Conservation (phyloP, 2,888 invertebrate genomes). For the Troides aeacus region DNA sequence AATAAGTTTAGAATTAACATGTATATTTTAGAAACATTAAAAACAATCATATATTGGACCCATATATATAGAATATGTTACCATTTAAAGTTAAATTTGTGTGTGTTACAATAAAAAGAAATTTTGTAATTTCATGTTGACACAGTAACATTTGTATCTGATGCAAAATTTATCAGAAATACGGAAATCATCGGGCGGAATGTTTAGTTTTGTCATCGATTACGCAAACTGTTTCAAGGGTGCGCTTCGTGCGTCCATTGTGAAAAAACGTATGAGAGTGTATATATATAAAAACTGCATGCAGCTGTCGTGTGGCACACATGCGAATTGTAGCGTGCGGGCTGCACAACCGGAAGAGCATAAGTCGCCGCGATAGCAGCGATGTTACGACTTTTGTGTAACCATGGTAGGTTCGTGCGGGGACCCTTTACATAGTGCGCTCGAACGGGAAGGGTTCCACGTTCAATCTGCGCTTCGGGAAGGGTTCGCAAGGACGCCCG, state of each 20-base stretch:
- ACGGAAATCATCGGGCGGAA: conserved; percentile 80
- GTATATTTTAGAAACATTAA: not conserved
- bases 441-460: conserved; percentile 67
- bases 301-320: conserved; percentile 78
- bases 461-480: conserved; percentile 69
- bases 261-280: conserved; percentile 76
- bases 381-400: conserved; percentile 47
- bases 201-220: conserved; percentile 81
- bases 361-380: conserved; percentile 43
- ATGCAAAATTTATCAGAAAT: conserved; percentile 63
- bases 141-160: too few relatives aligned
- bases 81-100: not conserved
- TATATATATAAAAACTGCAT: conserved; percentile 72
- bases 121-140: not conserved
- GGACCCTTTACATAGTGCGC: conserved; percentile 60
- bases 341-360: conserved; percentile 44
- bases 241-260: conserved; percentile 70
- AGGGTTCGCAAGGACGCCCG: conserved; percentile 76
- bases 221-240: conserved; percentile 81
- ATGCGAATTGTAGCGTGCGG: conserved; percentile 74
- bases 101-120: not conserved
- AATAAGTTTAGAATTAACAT: not conserved
- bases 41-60: not conserved
- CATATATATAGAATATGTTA: too few relatives aligned
- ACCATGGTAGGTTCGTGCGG: conserved; percentile 42